Percentiles rank a stretch among this genome's conserved stretches.
phyloP scores from a whole-genome alignment of 92 coral and sea anemone genomes.

The Galaxea fascicularis region DNA sequence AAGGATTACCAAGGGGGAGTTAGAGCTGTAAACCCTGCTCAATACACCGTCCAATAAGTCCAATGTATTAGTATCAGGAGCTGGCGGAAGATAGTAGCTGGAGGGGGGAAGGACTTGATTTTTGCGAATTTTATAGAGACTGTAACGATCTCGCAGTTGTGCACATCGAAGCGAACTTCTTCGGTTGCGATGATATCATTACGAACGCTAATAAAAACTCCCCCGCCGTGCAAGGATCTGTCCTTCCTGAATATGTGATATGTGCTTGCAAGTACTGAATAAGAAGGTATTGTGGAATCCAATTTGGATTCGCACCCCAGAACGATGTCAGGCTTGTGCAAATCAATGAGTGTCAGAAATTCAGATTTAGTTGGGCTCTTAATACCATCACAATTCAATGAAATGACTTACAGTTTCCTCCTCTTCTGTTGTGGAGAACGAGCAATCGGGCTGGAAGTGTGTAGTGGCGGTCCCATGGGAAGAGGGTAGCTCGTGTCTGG shows the following conservation, averaged over 20 bases:
- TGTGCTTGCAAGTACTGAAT: constrained; percentile 39
- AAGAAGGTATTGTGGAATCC: constrained; percentile 45
- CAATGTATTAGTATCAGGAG: constrained; percentile 22
- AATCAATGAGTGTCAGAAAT: constrained; percentile 34
- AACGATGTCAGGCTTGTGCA: constrained; percentile 51
- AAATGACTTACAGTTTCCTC: constrained; percentile 29
- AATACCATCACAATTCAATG: constrained; percentile 42
- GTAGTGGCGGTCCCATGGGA: constrained; percentile 22
- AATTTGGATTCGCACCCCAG: constrained; percentile 64
- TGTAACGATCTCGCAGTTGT: constrained; percentile 41
- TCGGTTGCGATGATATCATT: neutral
- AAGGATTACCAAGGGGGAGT: constrained; percentile 1
- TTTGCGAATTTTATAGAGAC: constrained; percentile 23
- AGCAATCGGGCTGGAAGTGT: constrained; percentile 13
- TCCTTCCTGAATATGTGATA: constrained; percentile 30
- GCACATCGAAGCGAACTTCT: constrained; percentile 35
- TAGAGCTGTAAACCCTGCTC: constrained; percentile 8
- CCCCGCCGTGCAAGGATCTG: neutral
- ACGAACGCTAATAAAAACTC: neutral
- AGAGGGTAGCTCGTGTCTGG: neutral
- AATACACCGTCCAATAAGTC: constrained; percentile 14
- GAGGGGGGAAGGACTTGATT: constrained; percentile 17
- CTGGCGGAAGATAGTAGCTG: constrained; percentile 17
- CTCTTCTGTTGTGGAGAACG: constrained; percentile 18
- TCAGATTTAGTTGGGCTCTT: constrained; percentile 45